A percentile compares a stretch with the other conserved stretches of the same genome.
phyloP scores from a whole-genome alignment of 1,140 invertebrate species.

The Apis mellifera region Amel_HAv3.1 CM009940.2:3194501-3195000 shows the following conservation, averaged over 20 bases:
- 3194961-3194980: conserved; percentile 46
- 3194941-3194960: conserved; percentile 28
- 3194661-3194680: background rate
- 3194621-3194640: background rate
- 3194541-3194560: background rate
- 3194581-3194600: background rate
- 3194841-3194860: conserved; percentile 66
- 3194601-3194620: background rate
- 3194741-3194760: conserved; percentile 1
- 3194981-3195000: conserved; percentile 65
- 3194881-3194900: conserved; percentile 41
- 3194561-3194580: too few relatives aligned
- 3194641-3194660: background rate
- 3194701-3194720: background rate
- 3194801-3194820: conserved; percentile 61
- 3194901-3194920: conserved; percentile 55
- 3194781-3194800: conserved; percentile 51
- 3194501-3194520: background rate
- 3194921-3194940: conserved; percentile 41
- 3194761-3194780: background rate
- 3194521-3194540: background rate
- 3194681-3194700: background rate
- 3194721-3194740: background rate
- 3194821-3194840: conserved; percentile 71
- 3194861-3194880: conserved; percentile 59